Evolutionary conservation across 2,797 vertebrate species (phyloP).

Genomic region (Paratrypauchen microcephalus): DNA sequence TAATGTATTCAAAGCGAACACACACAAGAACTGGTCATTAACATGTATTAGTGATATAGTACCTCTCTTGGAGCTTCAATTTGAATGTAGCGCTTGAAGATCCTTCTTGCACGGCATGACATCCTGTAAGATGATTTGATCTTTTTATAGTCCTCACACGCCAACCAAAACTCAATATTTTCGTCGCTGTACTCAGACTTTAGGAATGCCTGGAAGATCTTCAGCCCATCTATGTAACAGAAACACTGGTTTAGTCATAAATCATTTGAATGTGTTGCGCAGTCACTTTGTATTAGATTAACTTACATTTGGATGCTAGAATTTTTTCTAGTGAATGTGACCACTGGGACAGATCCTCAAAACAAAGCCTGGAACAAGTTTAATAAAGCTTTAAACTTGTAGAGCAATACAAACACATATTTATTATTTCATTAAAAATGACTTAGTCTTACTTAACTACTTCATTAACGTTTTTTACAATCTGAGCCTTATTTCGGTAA

Average conservation of each 20-base stretch:
- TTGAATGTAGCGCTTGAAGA: conserved; percentile 84
- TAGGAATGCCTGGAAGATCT: conserved; percentile 83
- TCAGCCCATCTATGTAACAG: conserved; percentile 72
- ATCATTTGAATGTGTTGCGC: neutral
- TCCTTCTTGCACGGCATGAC: conserved; percentile 80
- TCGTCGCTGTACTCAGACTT: conserved; percentile 88
- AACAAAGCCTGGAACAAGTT: conserved; percentile 69
- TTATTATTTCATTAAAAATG: too few relatives aligned
- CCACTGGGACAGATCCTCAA: conserved; percentile 83
- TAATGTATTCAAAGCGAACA: neutral
- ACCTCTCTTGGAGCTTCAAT: conserved; percentile 84
- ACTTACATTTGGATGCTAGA: conserved; percentile 85
- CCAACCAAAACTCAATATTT: conserved; percentile 89
- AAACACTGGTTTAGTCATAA: neutral
- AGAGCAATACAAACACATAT: neutral
- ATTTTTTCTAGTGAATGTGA: conserved; percentile 84
- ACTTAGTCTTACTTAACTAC: too few relatives aligned
- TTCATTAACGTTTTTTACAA: too few relatives aligned
- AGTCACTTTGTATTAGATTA: neutral
- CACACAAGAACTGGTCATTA: neutral
- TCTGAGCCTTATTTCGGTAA: too few relatives aligned
- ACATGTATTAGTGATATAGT: neutral
- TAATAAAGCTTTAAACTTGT: neutral
- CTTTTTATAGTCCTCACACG: conserved; percentile 87
- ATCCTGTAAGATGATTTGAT: conserved; percentile 73